Evolutionary conservation across 2,888 invertebrate species (phyloP).

Genomic region (Heliconius cydno): DNA sequence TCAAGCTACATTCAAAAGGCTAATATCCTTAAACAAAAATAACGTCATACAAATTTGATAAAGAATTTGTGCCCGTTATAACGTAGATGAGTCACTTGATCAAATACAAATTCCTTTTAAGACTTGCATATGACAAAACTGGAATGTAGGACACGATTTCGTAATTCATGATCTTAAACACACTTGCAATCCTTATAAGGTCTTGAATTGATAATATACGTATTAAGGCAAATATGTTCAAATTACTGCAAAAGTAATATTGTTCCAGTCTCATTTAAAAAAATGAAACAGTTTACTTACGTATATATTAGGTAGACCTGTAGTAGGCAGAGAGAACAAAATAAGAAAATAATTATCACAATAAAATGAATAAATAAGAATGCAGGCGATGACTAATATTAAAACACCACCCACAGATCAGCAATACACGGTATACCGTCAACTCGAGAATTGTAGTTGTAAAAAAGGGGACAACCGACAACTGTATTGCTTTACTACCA

Average conservation of each 20-base stretch:
- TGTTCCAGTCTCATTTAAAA: background rate
- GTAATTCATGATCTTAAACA: slow-evolving; percentile 50
- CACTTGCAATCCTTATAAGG: slow-evolving; percentile 66
- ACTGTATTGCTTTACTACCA: background rate
- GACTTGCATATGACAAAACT: background rate
- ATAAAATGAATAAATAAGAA: slow-evolving; percentile 14
- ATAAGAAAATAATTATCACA: background rate
- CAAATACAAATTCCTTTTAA: slow-evolving; percentile 12
- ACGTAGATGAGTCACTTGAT: slow-evolving; percentile 32
- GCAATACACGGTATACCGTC: background rate
- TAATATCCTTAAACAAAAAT: slow-evolving; percentile 10
- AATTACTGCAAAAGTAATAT: background rate
- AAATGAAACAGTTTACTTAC: slow-evolving; percentile 1
- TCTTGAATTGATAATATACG: slow-evolving; percentile 51
- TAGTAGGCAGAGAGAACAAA: background rate
- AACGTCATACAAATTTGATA: slow-evolving; percentile 19
- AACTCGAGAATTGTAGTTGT: background rate
- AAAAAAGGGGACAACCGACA: background rate
- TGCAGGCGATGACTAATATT: slow-evolving; percentile 31
- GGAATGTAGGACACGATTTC: slow-evolving; percentile 64
- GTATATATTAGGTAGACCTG: background rate
- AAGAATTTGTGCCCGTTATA: slow-evolving; percentile 23
- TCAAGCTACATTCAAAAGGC: background rate
- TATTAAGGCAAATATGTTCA: slow-evolving; percentile 47
- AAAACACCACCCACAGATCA: slow-evolving; percentile 13